Evolutionary conservation across 2,888 invertebrate species (phyloP).

Genomic region (Thalpophila matura): DNA sequence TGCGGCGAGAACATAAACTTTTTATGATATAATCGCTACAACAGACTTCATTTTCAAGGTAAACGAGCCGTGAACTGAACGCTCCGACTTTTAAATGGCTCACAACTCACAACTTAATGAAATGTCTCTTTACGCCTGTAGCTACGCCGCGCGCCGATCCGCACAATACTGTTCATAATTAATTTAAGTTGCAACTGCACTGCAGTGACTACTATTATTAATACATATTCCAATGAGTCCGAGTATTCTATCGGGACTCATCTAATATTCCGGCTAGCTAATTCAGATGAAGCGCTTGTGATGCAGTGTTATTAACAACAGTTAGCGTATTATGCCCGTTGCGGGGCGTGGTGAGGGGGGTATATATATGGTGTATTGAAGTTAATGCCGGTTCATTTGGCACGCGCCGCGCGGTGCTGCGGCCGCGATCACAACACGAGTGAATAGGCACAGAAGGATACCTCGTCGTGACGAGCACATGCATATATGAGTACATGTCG

Average conservation of each 20-base stretch:
- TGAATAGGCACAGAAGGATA: conserved; percentile 19
- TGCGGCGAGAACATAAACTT: conserved; percentile 3
- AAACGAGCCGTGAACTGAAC: background rate
- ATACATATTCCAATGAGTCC: background rate
- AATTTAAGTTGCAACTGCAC: background rate
- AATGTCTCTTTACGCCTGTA: background rate
- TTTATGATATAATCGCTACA: conserved; percentile 14
- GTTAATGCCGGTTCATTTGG: conserved; percentile 76
- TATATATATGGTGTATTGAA: conserved; percentile 52
- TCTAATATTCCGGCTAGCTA: background rate
- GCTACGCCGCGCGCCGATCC: background rate
- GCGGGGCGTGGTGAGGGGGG: conserved; percentile 23
- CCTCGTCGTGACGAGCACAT: background rate
- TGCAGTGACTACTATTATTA: background rate
- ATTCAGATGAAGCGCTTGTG: conserved; percentile 27
- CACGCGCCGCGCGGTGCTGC: conserved; percentile 51
- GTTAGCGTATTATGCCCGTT: conserved; percentile 1
- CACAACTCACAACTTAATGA: background rate
- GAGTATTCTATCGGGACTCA: background rate
- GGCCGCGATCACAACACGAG: conserved; percentile 7
- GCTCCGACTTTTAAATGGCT: background rate
- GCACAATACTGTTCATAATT: background rate
- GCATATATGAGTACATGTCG: too few species aligned
- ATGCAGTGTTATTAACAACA: conserved; percentile 24
- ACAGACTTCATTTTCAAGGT: conserved; percentile 2